phyloP scores from a whole-genome alignment of 2,888 invertebrate species.

The Rotaria socialis region DNA sequence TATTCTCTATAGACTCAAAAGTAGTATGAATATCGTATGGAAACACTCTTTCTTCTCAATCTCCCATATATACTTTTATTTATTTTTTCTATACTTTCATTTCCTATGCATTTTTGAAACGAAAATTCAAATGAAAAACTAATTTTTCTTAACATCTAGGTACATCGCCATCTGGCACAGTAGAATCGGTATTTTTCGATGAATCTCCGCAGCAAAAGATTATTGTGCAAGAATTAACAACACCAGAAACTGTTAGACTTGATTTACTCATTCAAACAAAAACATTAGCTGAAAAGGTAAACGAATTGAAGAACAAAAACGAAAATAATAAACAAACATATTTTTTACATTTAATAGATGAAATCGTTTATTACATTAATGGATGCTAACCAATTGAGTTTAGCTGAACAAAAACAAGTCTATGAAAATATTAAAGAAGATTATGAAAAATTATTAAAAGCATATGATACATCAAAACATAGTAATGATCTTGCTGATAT shows the following conservation, averaged over 20 bases:
- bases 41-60: no score
- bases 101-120: no score
- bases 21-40: no score
- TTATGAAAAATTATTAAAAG: slow-evolving; percentile 41
- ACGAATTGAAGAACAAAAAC: not conserved
- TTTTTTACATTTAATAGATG: slow-evolving; percentile 32
- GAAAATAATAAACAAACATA: no score
- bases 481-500: not conserved
- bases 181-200: slow-evolving; percentile 24
- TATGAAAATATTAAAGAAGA: slow-evolving; percentile 44
- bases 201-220: not conserved
- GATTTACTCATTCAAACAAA: slow-evolving; percentile 44
- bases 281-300: slow-evolving; percentile 42
- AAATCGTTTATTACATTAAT: slow-evolving; percentile 43
- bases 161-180: not conserved
- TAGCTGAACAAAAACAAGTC: slow-evolving; percentile 42
- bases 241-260: slow-evolving; percentile 35
- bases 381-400: slow-evolving; percentile 45
- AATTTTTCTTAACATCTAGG: not conserved
- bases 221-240: slow-evolving; percentile 16
- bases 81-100: no score
- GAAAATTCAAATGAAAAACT: no score
- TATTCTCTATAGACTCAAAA: no score
- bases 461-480: slow-evolving; percentile 26
- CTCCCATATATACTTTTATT: no score